Evolutionary conservation across 37 sponge, comb jelly and placozoan species (phyloP).

Genomic region (Trichoplax adhaerens): DNA sequence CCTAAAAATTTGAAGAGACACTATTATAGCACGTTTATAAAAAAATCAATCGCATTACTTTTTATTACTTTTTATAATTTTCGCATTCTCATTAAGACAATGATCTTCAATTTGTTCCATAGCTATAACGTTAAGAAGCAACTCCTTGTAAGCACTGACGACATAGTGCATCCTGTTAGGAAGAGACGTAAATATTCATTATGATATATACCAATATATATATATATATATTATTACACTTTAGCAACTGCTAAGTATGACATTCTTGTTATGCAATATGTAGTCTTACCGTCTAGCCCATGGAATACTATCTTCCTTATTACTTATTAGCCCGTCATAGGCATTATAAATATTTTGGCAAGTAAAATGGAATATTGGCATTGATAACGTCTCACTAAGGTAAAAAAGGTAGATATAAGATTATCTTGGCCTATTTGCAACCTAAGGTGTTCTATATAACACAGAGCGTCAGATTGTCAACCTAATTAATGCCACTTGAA

Average conservation of each 20-base stretch:
- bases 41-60: neutral
- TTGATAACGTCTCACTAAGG: constrained; percentile 42
- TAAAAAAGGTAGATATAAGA: neutral
- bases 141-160: constrained; percentile 57
- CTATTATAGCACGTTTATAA: no score
- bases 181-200: no score
- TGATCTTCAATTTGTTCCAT: constrained; percentile 41
- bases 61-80: constrained; percentile 45
- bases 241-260: neutral
- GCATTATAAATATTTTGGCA: constrained; percentile 33
- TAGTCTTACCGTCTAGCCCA: constrained; percentile 41
- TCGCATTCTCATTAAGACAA: constrained; percentile 39
- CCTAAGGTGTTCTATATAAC: neutral
- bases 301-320: constrained; percentile 29
- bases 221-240: constrained; percentile 7
- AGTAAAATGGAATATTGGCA: constrained; percentile 43
- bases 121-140: constrained; percentile 48
- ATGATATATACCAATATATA: neutral
- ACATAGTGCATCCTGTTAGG: constrained; percentile 60
- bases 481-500: constrained; percentile 64
- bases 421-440: neutral
- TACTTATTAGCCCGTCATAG: constrained; percentile 51
- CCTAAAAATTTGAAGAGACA: neutral
- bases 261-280: neutral
- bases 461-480: neutral